Percentiles rank a stretch among this genome's conserved stretches.
Evolutionary conservation across 2,797 vertebrate species (phyloP).

Genomic region (Tenualosa ilisha): DNA sequence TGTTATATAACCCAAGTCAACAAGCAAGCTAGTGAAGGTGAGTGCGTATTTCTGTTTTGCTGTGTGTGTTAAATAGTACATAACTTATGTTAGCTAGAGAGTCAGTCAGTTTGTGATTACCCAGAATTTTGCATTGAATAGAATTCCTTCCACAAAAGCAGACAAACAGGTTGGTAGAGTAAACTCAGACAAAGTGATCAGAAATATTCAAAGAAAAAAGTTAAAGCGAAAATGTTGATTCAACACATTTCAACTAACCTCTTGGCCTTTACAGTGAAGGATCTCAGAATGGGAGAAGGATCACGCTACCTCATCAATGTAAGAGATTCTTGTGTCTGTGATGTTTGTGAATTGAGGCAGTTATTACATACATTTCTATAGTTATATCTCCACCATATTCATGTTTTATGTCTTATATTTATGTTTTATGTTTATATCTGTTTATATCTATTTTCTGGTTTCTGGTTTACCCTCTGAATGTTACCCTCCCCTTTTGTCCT

Average conservation of each 20-base stretch:
- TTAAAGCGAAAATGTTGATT: neutral
- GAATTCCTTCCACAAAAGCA: neutral
- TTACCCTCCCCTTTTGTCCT: neutral
- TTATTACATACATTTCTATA: neutral
- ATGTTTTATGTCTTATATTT: neutral
- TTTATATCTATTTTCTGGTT: neutral
- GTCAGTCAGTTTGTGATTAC: neutral
- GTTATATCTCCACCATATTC: neutral
- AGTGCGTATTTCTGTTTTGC: neutral
- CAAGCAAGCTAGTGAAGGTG: neutral
- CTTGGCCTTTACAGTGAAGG: neutral
- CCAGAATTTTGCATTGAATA: neutral
- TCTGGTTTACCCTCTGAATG: neutral
- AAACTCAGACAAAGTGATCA: neutral
- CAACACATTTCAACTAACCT: neutral
- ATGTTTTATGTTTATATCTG: neutral
- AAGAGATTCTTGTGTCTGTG: neutral
- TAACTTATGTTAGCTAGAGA: neutral
- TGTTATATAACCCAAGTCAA: neutral
- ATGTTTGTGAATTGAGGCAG: neutral
- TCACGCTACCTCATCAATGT: constrained; percentile 3
- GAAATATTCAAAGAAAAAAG: neutral
- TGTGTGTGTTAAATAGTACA: neutral
- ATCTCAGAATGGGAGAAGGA: neutral
- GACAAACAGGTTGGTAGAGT: neutral